Percentiles rank a stretch among this genome's conserved stretches.
Conservation (phyloP, 2,888 invertebrate genomes). For the Trilocha varians region DNA sequence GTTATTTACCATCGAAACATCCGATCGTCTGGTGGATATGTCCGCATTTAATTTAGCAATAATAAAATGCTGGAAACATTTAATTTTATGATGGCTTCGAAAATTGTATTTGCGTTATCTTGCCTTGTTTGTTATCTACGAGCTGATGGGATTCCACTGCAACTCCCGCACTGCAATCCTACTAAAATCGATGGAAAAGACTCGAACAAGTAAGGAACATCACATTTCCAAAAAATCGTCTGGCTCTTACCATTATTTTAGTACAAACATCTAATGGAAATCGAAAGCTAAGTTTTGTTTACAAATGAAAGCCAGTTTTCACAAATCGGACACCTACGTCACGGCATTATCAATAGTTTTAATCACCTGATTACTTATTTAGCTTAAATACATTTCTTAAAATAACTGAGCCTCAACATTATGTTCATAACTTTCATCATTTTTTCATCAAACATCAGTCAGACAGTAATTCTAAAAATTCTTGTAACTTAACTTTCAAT, state of each 20-base stretch:
- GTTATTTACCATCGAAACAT: constrained; percentile 46
- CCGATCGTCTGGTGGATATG: constrained; percentile 45
- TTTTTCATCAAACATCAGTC: too few species aligned
- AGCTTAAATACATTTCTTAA: too few species aligned
- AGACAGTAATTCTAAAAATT: too few species aligned
- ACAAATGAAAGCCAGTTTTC: constrained; percentile 16
- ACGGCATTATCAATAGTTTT: too few species aligned
- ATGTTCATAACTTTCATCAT: too few species aligned
- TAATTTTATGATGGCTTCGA: constrained; percentile 56
- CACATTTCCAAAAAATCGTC: constrained; percentile 3
- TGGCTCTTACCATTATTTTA: too few species aligned
- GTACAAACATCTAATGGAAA: not conserved
- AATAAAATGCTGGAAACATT: constrained; percentile 65
- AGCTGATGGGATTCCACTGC: constrained; percentile 53
- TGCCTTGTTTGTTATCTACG: constrained; percentile 47
- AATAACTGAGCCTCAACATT: too few species aligned
- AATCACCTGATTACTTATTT: too few species aligned
- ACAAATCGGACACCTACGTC: too few species aligned
- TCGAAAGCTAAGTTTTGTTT: constrained; percentile 15
- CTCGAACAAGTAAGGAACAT: constrained; percentile 50
- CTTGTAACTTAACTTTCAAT: too few species aligned
- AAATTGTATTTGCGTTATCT: constrained; percentile 45
- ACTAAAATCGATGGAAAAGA: constrained; percentile 36
- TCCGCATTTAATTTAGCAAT: constrained; percentile 48
- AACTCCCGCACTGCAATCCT: constrained; percentile 65